Conservation (phyloP, 2,113 vertebrate genomes). For the Caranx ignobilis region DNA sequence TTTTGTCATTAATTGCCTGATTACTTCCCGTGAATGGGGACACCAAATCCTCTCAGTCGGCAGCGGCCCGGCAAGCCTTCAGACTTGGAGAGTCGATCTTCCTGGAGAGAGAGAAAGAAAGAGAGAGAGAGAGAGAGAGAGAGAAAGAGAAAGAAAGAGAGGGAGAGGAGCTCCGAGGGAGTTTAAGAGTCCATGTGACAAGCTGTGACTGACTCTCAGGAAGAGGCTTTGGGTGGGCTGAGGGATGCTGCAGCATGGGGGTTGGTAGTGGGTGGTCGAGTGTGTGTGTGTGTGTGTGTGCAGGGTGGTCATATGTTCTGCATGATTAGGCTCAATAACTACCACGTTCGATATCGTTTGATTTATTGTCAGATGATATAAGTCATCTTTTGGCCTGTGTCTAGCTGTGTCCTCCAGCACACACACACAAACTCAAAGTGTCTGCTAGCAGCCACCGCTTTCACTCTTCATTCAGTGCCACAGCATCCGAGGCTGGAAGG, state of each 20-base stretch:
- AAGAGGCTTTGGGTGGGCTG: slow-evolving; percentile 70
- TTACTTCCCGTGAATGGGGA: slow-evolving; percentile 81
- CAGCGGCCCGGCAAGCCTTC: slow-evolving; percentile 66
- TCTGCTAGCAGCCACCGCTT: slow-evolving; percentile 34
- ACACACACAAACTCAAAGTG: slow-evolving; percentile 19
- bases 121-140: neutral
- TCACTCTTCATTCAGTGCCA: slow-evolving; percentile 55
- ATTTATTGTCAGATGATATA: slow-evolving; percentile 31
- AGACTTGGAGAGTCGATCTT: slow-evolving; percentile 76
- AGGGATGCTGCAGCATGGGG: slow-evolving; percentile 29
- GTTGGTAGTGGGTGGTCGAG: slow-evolving; percentile 5
- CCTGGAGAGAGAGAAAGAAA: slow-evolving; percentile 42
- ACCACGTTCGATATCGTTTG: slow-evolving; percentile 24
- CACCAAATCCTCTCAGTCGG: slow-evolving; percentile 83
- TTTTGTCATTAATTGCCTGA: slow-evolving; percentile 86
- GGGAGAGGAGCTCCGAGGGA: slow-evolving; percentile 44
- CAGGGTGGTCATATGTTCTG: neutral
- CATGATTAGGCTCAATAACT: slow-evolving; percentile 30
- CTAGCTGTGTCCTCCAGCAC: slow-evolving; percentile 18
- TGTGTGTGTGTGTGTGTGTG: neutral
- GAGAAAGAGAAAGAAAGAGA: slow-evolving; percentile 31
- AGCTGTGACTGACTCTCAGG: slow-evolving; percentile 67
- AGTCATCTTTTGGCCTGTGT: slow-evolving; percentile 19
- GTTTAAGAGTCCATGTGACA: slow-evolving; percentile 73
- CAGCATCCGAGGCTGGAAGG: slow-evolving; percentile 54